Conservation (phyloP, 2,797 vertebrate species). For the Argyrosomus regius region DNA sequence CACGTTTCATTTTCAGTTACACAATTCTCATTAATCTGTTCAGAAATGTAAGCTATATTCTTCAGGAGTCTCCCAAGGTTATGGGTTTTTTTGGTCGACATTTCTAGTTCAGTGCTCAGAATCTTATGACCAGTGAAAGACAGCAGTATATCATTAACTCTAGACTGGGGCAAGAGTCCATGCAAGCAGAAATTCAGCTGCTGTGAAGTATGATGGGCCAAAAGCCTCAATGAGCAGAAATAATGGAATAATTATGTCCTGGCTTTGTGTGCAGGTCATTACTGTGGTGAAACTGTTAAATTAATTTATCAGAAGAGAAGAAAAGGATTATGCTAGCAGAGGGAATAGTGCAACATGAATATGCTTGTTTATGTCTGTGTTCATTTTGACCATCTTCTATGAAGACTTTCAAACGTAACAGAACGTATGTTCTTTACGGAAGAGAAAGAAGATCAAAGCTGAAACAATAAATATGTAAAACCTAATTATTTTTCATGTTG, state of each 20-base stretch:
- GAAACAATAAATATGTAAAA: not conserved
- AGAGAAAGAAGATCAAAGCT: not conserved
- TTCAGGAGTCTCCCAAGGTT: slow-evolving; percentile 33
- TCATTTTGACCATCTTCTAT: not conserved
- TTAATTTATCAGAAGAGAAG: slow-evolving; percentile 30
- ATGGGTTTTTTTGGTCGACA: slow-evolving; percentile 24
- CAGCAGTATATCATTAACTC: slow-evolving; percentile 44
- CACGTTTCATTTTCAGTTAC: slow-evolving; percentile 43
- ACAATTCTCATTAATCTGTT: slow-evolving; percentile 28
- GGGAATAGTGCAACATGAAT: not conserved
- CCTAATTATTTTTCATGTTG: not conserved
- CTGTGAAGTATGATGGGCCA: slow-evolving; percentile 36
- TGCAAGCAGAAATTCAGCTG: slow-evolving; percentile 47
- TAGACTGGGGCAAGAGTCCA: slow-evolving; percentile 40
- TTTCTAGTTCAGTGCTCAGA: slow-evolving; percentile 32
- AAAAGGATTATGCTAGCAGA: slow-evolving; percentile 8
- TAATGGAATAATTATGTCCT: slow-evolving; percentile 63
- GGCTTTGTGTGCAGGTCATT: slow-evolving; percentile 52
- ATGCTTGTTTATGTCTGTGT: slow-evolving; percentile 3
- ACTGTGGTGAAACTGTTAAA: slow-evolving; percentile 39
- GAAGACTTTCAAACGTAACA: not conserved
- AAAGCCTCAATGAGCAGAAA: slow-evolving; percentile 54
- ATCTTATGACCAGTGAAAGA: slow-evolving; percentile 26
- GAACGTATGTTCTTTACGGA: not conserved
- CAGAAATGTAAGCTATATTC: slow-evolving; percentile 24